Conservation (phyloP, 2,888 invertebrate species). For the Heliconius aoede region DNA sequence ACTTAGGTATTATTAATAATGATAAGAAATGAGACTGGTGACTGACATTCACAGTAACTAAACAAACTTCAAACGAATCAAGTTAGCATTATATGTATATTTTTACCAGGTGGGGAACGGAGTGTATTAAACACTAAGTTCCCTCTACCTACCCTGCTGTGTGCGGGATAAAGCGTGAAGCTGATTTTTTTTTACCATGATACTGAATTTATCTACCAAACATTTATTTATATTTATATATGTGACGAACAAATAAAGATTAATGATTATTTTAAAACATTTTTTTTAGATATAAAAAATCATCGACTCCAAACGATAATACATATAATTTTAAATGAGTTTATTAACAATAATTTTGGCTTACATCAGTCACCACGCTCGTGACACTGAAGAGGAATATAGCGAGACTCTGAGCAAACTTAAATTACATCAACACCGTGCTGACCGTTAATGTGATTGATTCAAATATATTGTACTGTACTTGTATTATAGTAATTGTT, state of each 20-base stretch:
- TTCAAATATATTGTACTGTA: constrained; percentile 26
- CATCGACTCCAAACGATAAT: not conserved
- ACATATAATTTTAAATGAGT: not conserved
- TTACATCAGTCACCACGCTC: constrained; percentile 13
- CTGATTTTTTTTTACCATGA: too few relatives aligned
- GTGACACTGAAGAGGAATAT: not conserved
- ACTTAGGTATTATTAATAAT: not conserved
- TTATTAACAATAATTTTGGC: not conserved
- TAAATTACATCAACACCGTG: constrained; percentile 27
- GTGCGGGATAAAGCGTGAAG: too few relatives aligned
- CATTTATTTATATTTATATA: not conserved
- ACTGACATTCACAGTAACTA: not conserved
- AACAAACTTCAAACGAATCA: not conserved
- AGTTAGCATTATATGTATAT: not conserved
- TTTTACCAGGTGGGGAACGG: not conserved
- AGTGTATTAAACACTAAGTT: too few relatives aligned
- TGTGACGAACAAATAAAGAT: too few relatives aligned
- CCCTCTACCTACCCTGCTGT: too few relatives aligned
- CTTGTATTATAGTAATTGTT: constrained; percentile 21
- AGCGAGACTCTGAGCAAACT: constrained; percentile 43
- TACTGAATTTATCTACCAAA: not conserved
- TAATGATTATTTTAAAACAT: too few relatives aligned
- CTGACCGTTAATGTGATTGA: constrained; percentile 32
- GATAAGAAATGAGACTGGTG: constrained; percentile 6
- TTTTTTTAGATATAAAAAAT: not conserved